Evolutionary conservation across 2,888 invertebrate species (phyloP), one percentile per base, ranked within the genome.

Genomic region (Chloromyia formosa): DNA sequence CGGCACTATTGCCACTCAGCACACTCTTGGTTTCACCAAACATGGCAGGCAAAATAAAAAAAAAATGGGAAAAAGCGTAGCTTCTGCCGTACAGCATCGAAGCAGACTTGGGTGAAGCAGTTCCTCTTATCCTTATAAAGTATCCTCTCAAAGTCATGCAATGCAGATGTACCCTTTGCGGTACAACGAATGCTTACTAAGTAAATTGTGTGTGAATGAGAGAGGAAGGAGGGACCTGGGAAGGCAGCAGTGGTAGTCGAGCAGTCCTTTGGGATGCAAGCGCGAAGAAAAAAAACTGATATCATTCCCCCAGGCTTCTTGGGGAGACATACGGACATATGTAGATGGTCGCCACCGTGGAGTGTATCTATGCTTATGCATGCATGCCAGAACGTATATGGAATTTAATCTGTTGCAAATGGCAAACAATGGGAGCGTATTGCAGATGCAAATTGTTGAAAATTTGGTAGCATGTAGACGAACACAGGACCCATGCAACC

Each of bases 131-230:
- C 56, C 58, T 71, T 56, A 71, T 42, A 71, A 66, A 71, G 71
- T 71, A 71, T 71, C 71, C 71, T 58, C 71, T 71, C 56, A 71
- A 71, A 71, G 71, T 71, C 71, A 71, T 71, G 71, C 71, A 71
- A 71, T 71, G 71, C 71, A 71, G 71, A 71, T 66, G 49, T 71
- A 71, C 71, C 58, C 71, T 71, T 71, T 71, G 71, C 71, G 71
- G 71, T 56, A 71, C 35, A 58, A 40, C 58, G 71, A 71, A 71
- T 71, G 71, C 71, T 71, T 56, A 42, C 56, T 71, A 71, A 71
- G 71, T 71, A 71, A 71, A 71, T 71, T 71, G 71, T 71, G 71
- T 71, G 71, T 71, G 58, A 71, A 71, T 71, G 22, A 58, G 12
- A 20, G 56, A 69, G 23, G 20, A 42, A 1, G 23, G 49, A n/a